Percentiles rank a stretch among this genome's conserved stretches.
Conservation (phyloP, 2,113 vertebrate genomes). For the Monopterus albus region DNA sequence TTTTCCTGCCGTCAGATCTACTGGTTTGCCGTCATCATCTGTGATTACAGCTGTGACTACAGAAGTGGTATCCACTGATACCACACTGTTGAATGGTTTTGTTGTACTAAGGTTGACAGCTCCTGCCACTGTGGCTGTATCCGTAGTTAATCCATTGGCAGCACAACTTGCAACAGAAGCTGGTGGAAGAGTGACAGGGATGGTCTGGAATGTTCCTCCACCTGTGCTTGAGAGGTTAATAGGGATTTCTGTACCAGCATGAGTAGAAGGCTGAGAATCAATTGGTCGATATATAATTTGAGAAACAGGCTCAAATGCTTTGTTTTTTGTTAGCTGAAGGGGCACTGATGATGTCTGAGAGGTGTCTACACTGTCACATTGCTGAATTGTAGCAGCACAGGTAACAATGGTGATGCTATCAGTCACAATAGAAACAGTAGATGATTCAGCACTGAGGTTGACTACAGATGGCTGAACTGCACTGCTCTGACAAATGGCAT, state of each 20-base stretch:
- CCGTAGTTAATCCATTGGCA: conserved; percentile 83
- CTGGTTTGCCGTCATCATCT: conserved; percentile 95
- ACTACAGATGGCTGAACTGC: conserved; percentile 92
- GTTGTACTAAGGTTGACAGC: conserved; percentile 94
- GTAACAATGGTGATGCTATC: conserved; percentile 86
- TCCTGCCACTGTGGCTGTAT: conserved; percentile 85
- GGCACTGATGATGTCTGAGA: conserved; percentile 83
- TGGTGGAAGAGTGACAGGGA: conserved; percentile 84
- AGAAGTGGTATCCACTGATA: conserved; percentile 86
- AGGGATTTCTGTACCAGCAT: conserved; percentile 86
- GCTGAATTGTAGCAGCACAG: conserved; percentile 84
- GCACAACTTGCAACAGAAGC: conserved; percentile 64
- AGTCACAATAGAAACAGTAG: conserved; percentile 83
- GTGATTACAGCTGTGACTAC: conserved; percentile 88
- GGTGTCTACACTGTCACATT: conserved; percentile 75
- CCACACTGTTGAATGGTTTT: conserved; percentile 91
- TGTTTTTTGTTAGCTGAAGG: conserved; percentile 90
- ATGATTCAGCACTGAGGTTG: conserved; percentile 89
- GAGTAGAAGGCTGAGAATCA: conserved; percentile 77
- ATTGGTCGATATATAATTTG: conserved; percentile 82
- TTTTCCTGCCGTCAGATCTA: conserved; percentile 94
- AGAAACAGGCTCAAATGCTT: conserved; percentile 86
- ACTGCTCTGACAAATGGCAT: conserved; percentile 86
- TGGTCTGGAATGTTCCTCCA: conserved; percentile 78
- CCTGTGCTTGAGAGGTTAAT: conserved; percentile 90